Base-by-base conservation (phyloP, 2,797 vertebrate species). In the Acanthurus lineatus region DNA sequence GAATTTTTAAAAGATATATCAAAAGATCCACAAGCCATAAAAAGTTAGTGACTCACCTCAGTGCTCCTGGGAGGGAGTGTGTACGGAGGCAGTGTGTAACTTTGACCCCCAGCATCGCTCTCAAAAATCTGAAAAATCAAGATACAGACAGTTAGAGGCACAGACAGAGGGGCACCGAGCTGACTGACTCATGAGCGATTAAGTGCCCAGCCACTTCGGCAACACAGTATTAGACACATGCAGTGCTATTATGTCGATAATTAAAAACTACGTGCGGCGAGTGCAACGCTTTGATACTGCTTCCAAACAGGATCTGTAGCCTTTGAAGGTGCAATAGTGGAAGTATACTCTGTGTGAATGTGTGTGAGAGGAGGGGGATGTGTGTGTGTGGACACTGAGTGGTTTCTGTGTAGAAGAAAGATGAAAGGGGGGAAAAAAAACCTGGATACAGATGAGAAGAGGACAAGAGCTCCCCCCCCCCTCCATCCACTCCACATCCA, bases 101-200 rank as follows among this genome's bases (percentile, higher is more conserved):
- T 89, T 88, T 93, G 94, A 92, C 89, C 92, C 80, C 92, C 96
- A 79, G 91, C 93, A 52, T 95, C 88, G 57, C 95, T 91, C 85
- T 98, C 97, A 93, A 98, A 97, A 91, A 98, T 91, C 97, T 98
- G 91, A 25, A 32, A 32, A 93, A 93, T 75, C 71, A 74, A 91
- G 48, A 77, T 59, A 86, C 58, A 57, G 40, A 78, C 32, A 20
- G 59, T 89, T 40, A 91, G 74, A 69, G 9, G 72, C 22, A 20
- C 72, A 92, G 91, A 89, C 86, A 68, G 66, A 28, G 25, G 83
- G 89, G 84, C 84, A 81, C 84, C 89, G 32, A 52, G 47, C 75
- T 53, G 73, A 77, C 69, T 86, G 83, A 90, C 73, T 91, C 86
- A 89, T 52, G 38, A 76, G 73, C 69, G 17, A 85, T 82, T 84